Percentiles rank a stretch among this genome's conserved stretches.
Conservation (phyloP, 2,113 vertebrate genomes). For the Hippocampus zosterae region DNA sequence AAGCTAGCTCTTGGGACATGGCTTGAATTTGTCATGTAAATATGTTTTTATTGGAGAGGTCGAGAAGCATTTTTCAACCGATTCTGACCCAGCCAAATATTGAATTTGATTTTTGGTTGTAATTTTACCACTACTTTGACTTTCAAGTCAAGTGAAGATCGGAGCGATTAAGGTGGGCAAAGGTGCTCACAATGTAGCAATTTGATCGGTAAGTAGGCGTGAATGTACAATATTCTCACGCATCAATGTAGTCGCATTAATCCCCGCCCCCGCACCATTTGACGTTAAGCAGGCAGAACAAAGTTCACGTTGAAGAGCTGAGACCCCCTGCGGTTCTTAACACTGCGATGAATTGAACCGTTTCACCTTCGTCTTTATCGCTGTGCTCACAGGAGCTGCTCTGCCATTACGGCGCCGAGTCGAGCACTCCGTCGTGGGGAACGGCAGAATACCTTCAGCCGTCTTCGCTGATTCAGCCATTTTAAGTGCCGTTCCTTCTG, state of each 20-base stretch:
- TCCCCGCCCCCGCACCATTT: constrained; percentile 8
- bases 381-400: constrained; percentile 64
- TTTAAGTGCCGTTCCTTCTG: not conserved
- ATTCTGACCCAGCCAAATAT: too few species aligned
- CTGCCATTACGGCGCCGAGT: constrained; percentile 44
- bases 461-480: not conserved
- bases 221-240: not conserved
- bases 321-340: constrained; percentile 54
- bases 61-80: not conserved
- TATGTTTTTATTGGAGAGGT: too few species aligned
- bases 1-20: too few species aligned
- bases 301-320: constrained; percentile 61
- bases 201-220: not conserved
- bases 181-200: not conserved
- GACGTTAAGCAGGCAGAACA: constrained; percentile 59
- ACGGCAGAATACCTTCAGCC: constrained; percentile 6
- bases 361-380: constrained; percentile 62
- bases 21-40: too few species aligned
- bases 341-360: constrained; percentile 65
- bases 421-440: constrained; percentile 18
- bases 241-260: not conserved
- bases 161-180: not conserved
- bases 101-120: too few species aligned
- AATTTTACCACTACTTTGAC: not conserved
- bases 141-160: constrained; percentile 10